Base-by-base conservation (phyloP, 2,113 vertebrate genomes). In the Porphyrio hochstetteri region DNA sequence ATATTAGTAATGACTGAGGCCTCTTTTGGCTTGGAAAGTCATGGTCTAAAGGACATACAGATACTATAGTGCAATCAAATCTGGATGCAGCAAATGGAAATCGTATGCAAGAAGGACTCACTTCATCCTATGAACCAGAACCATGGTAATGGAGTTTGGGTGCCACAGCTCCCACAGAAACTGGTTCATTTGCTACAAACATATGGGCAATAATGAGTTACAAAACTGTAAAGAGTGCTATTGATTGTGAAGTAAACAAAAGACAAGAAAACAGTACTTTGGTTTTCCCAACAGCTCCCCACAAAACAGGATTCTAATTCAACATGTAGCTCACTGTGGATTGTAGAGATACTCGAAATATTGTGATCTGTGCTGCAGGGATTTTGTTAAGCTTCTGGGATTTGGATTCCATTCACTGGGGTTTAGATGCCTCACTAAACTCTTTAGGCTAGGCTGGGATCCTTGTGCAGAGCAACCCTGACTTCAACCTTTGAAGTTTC, bases 371-470 rank as follows among this genome's bases (percentile, higher is more conserved):
- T 57, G 48, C 55, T 79, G 36, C 50, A 61, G 72, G 16, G 64
- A 93, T 72, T 92, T 83, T 85, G 23, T n/a, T 90, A 88, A 88
- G 16, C 72, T 88, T 86, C 77, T 42, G 61, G 52, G 68, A 88
- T 94, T 78, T 92, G 59, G 33, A 48, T 86, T 88, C 76, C 24
- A 23, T 81, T 88, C 56, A 33, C 20, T 71, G 60, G 65, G 72
- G 59, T 85, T 88, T 63, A 90, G 79, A 87, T 59, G 57, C 21
- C 33, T 87, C 53, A 60, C 48, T 82, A 89, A 91, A 12, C 7
- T 72, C 48, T 75, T 80, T 36, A 60, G 52, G 31, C 28, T 55
- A 67, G 33, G 10, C 19, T 82, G 29, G 4, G 7, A 42, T 78
- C 59, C 86, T 86, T 40, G 21, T 50, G 77, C 6, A 81, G 36